Percentiles rank a stretch among this genome's conserved stretches.
phyloP scores from a whole-genome alignment of 2,888 invertebrate species.

The Dyspetes luteomarginatus region DNA sequence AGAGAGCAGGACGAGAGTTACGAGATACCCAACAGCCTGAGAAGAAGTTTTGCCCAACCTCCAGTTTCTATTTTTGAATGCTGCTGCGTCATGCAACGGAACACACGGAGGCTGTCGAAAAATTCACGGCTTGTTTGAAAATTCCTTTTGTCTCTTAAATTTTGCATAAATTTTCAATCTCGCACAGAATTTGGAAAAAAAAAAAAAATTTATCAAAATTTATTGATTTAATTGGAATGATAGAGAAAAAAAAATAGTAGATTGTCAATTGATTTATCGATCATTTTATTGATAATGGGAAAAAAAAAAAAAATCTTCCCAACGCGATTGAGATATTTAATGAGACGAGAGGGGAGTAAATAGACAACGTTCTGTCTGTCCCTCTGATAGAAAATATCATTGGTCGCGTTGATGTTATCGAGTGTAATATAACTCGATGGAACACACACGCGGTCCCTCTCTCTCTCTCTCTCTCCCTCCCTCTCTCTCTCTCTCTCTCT shows the following conservation, averaged over 20 bases:
- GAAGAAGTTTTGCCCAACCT: conserved; percentile 36
- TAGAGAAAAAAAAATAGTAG: too few relatives aligned
- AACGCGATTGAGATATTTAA: too few relatives aligned
- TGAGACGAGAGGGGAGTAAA: not conserved
- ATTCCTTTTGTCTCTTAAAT: conserved; percentile 6
- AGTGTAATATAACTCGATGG: conserved; percentile 5
- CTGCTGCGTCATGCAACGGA: conserved; percentile 1
- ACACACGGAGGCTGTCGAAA: not conserved
- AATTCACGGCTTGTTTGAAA: not conserved
- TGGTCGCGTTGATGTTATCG: conserved; percentile 24
- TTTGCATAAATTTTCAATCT: conserved; percentile 1
- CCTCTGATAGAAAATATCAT: not conserved
- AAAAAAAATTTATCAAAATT: too few relatives aligned
- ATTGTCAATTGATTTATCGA: too few relatives aligned
- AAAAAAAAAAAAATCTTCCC: too few relatives aligned
- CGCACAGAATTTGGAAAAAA: not conserved
- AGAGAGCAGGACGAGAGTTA: conserved; percentile 44
- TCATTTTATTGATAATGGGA: too few relatives aligned
- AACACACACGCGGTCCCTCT: conserved; percentile 14
- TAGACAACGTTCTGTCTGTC: not conserved
- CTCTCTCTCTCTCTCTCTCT: not conserved
- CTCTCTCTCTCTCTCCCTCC: not conserved
- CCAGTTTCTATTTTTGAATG: conserved; percentile 62
- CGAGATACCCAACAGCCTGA: conserved; percentile 27
- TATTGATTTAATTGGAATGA: too few relatives aligned